Base-by-base conservation (phyloP, 1,140 invertebrate genomes). In the Sinella curviseta region DNA sequence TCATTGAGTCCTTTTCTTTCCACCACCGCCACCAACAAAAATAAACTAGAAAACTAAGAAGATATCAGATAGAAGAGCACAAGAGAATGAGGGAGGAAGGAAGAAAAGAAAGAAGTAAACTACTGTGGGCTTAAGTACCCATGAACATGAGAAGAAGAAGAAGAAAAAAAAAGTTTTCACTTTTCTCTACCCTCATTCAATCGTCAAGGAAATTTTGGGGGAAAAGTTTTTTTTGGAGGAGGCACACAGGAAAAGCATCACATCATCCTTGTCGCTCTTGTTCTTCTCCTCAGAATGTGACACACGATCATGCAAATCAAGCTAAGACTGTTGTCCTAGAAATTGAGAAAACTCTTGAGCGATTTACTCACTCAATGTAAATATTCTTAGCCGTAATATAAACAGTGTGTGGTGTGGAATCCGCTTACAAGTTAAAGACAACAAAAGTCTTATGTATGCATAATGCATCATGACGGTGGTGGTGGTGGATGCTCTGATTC, bases 391-490 rank as follows among this genome's bases (percentile, higher is more conserved):
- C 57, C 26, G 4, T 70, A 12, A 30, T 31, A 33, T 33, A 70
- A 70, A 70, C 65, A 70, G 65, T 3, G 24, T 16, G 24, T 20
- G 20, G 39, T 12, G 39, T 3, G 31, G 65, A 70, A 70, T 70
- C 65, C 26, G 8, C 65, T 70, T n/a, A 70, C 65, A 70, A 60
- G 3, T 60, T 14, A 24, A 24, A 70, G 31, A 24, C 8, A 70
- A 70, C 3, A 24, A 70, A 70, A 70, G 57, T 26, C 57, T n/a
- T 60, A 60, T 60, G 57, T n/a, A 60, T 60, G 57, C 57, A 60
- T n/a, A 48, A 8, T 20, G 39, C 39, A 48, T 48, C 20, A 48
- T 48, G 20, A 48, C 39, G 20, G 39, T 12, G 39, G 20, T n/a
- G n/a, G n/a, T n/a, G n/a, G n/a, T n/a, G n/a, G n/a, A n/a, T n/a